Conservation (phyloP, 2,888 invertebrate genomes). For the Acanthosoma haemorrhoidale region DNA sequence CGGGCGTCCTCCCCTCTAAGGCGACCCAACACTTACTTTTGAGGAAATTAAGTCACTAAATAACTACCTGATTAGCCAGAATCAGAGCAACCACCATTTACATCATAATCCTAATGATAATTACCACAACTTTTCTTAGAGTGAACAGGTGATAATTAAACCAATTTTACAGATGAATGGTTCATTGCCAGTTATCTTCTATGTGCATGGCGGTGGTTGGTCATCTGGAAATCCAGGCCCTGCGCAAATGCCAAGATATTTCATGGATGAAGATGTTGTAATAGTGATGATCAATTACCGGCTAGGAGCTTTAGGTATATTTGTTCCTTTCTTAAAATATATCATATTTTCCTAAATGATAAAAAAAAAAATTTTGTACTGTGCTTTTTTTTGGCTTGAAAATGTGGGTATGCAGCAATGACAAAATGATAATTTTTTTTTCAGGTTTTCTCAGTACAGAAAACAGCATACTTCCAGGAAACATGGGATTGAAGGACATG, state of each 20-base stretch:
- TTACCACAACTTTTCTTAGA: too few species aligned
- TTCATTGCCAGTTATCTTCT: not conserved
- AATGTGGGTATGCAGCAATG: too few species aligned
- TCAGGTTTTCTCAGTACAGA: conserved; percentile 16
- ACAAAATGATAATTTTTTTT: not conserved
- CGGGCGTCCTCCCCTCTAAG: too few species aligned
- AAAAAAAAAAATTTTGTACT: not conserved
- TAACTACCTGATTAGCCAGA: too few species aligned
- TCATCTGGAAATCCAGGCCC: not conserved
- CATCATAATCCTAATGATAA: too few species aligned
- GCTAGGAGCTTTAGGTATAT: not conserved
- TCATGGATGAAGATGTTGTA: not conserved
- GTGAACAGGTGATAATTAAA: too few species aligned
- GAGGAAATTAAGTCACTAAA: too few species aligned
- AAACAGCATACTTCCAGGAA: not conserved
- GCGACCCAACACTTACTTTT: too few species aligned
- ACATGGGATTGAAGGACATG: conserved; percentile 17
- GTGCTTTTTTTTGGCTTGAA: too few species aligned
- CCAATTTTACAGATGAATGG: not conserved
- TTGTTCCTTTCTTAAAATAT: too few species aligned
- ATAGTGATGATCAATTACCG: not conserved
- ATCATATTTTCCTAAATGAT: not conserved
- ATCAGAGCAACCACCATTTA: too few species aligned
- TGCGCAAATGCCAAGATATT: not conserved
- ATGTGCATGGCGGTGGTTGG: conserved; percentile 5